Evolutionary conservation across 2,888 invertebrate species (phyloP).

Genomic region (Camptogramma bilineatum): DNA sequence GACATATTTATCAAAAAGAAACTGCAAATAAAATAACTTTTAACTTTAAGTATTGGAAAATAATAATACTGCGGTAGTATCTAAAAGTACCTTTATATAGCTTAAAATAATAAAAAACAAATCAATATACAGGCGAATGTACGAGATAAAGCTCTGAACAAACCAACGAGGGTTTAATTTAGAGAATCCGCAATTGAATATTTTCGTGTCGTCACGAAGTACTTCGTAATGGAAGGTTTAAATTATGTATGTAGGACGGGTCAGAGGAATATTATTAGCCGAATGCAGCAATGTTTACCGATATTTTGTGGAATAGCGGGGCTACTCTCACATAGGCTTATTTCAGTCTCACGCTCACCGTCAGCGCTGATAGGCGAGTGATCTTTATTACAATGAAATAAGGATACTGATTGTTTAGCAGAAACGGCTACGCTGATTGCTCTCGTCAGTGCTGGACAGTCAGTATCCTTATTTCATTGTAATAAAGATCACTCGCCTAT

Average conservation of each 20-base stretch:
- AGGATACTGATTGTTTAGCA: no score
- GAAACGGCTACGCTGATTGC: no score
- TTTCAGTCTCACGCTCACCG: no score
- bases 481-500: no score
- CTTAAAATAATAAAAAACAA: slow-evolving; percentile 1
- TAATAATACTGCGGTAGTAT: not conserved
- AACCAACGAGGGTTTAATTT: slow-evolving; percentile 48
- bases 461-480: no score
- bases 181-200: slow-evolving; percentile 52
- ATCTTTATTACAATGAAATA: no score
- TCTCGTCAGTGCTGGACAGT: no score
- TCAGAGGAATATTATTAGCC: slow-evolving; percentile 56
- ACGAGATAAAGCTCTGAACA: slow-evolving; percentile 39
- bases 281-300: slow-evolving; percentile 42
- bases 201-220: slow-evolving; percentile 60
- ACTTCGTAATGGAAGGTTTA: slow-evolving; percentile 57
- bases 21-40: no score
- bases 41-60: no score
- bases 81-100: not conserved
- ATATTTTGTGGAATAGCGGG: slow-evolving; percentile 21
- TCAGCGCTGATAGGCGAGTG: no score
- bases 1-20: no score
- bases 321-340: not conserved
- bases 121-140: slow-evolving; percentile 29
- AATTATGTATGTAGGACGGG: slow-evolving; percentile 68